Evolutionary conservation across 2,113 vertebrate species (phyloP).

Genomic region (Aepyceros melampus): DNA sequence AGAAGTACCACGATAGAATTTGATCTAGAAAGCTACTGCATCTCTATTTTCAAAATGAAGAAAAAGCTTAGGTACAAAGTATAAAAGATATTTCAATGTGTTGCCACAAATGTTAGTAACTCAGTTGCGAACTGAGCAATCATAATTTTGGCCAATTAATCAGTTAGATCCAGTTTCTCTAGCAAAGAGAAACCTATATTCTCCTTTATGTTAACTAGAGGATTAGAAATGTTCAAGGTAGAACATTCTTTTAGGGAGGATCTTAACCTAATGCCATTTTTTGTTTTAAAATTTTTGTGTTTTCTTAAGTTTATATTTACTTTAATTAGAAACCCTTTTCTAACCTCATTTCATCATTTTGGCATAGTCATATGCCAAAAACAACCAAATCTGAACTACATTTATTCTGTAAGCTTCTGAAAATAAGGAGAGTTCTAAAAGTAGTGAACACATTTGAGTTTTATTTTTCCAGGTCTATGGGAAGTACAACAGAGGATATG

Average conservation of each 20-base stretch:
- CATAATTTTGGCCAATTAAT: not conserved
- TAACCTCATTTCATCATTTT: not conserved
- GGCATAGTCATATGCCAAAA: not conserved
- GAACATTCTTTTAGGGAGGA: not conserved
- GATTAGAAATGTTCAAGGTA: not conserved
- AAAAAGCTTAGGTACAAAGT: not conserved
- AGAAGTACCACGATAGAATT: not conserved
- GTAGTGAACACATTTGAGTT: not conserved
- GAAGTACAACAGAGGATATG: not conserved
- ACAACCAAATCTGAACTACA: not conserved
- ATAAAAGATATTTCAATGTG: not conserved
- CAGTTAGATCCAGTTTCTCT: not conserved
- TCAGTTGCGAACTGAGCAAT: not conserved
- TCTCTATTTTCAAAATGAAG: not conserved
- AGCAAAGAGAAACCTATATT: not conserved
- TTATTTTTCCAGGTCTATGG: not conserved
- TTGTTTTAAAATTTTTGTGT: not conserved
- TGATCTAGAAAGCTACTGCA: not conserved
- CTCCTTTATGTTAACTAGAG: not conserved
- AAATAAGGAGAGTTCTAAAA: not conserved
- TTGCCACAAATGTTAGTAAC: not conserved
- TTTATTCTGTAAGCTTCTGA: not conserved
- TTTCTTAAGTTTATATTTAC: not conserved
- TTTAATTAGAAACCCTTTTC: not conserved
- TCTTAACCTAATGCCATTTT: not conserved